These are phyloP conservation scores for Bombus superbus DNA, from an alignment of 1,140 invertebrate genomes.

Conservation along the genomic window DNA sequence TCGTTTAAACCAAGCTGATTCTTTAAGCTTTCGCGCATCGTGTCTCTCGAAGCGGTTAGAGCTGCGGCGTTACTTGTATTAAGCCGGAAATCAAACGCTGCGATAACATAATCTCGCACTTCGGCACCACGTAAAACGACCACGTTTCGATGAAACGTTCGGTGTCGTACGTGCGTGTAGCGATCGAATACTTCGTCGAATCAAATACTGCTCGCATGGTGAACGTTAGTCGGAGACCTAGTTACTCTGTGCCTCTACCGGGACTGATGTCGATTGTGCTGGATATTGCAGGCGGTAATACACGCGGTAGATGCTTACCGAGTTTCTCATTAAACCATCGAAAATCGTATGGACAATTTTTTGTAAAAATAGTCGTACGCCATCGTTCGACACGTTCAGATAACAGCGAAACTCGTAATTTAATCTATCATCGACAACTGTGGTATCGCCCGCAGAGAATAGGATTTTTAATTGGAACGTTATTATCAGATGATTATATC, in stretches of 20 bases:
- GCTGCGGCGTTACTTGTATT: conserved; percentile 12
- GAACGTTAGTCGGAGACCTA: conserved; percentile 35
- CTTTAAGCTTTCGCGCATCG: neutral
- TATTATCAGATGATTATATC: too few species aligned
- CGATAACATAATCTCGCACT: conserved; percentile 40
- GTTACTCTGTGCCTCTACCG: conserved; percentile 36
- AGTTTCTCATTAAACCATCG: conserved; percentile 39
- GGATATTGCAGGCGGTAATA: conserved; percentile 45
- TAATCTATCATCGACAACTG: neutral
- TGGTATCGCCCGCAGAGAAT: neutral
- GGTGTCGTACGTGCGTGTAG: conserved; percentile 2
- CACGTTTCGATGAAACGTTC: conserved; percentile 36
- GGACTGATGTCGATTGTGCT: conserved; percentile 32
- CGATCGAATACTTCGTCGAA: conserved; percentile 15
- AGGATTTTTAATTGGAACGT: neutral
- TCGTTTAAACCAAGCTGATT: too few species aligned
- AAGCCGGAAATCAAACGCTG: conserved; percentile 44
- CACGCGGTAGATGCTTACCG: neutral
- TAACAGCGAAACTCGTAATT: neutral
- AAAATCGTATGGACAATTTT: too few species aligned
- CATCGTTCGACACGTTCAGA: too few species aligned
- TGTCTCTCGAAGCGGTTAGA: neutral
- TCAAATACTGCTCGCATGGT: neutral
- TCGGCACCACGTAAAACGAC: neutral
- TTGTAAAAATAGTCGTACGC: too few species aligned